Percentiles rank a stretch among this genome's conserved stretches.
Evolutionary conservation across 2,113 vertebrate genomes (phyloP).

Genomic region (Gobius niger): DNA sequence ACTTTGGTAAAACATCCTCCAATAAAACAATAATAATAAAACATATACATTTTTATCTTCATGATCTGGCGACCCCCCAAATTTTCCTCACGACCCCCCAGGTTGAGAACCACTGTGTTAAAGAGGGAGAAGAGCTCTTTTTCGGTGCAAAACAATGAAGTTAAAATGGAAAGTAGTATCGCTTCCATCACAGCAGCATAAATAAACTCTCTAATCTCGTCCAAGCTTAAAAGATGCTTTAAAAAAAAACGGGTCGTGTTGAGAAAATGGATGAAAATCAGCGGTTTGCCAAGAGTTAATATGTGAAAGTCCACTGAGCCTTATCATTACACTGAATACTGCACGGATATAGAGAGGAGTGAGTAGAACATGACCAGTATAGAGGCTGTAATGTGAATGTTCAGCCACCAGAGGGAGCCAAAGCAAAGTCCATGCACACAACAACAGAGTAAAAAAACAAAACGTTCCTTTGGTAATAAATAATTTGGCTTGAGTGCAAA

Average conservation of each 20-base stretch:
- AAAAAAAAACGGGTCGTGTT: conserved; percentile 17
- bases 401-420: conserved; percentile 64
- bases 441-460: conserved; percentile 44
- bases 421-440: conserved; percentile 51
- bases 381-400: conserved; percentile 38
- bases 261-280: conserved; percentile 29
- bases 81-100: no score
- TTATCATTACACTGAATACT: conserved; percentile 24
- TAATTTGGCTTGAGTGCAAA: conserved; percentile 77
- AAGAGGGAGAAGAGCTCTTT: no score
- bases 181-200: neutral
- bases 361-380: conserved; percentile 32
- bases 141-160: no score
- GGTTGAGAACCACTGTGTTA: no score
- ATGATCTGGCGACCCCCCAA: no score
- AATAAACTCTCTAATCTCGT: neutral
- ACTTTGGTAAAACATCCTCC: no score
- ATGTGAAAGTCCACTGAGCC: conserved; percentile 31
- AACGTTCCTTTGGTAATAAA: conserved; percentile 76
- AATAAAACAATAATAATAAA: no score
- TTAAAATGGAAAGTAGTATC: no score
- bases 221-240: neutral
- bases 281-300: neutral
- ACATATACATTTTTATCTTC: no score
- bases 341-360: conserved; percentile 22